These are phyloP conservation scores for Cercopithecus hamlyni DNA, from an alignment of 2,797 vertebrate species.

Conservation along the genomic window DNA sequence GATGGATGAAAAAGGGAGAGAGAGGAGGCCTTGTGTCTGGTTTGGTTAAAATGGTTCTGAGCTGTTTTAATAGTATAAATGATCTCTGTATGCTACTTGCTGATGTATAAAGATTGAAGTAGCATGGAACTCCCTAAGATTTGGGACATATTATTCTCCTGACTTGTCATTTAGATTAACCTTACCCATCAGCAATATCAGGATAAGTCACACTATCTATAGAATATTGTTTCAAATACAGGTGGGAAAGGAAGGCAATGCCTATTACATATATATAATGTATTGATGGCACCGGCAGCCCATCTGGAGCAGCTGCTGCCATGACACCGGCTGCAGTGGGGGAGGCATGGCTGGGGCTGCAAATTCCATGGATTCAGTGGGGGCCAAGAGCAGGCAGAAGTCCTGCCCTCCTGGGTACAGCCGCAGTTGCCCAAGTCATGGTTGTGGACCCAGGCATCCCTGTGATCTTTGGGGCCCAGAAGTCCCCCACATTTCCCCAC, in stretches of 20 bases:
- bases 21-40: neutral
- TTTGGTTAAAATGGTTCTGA: constrained; percentile 28
- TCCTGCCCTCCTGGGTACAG: neutral
- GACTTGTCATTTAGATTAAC: neutral
- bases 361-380: neutral
- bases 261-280: neutral
- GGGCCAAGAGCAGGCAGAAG: neutral
- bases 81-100: neutral
- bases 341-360: neutral
- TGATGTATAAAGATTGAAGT: neutral
- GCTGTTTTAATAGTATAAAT: neutral
- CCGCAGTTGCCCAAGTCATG: neutral
- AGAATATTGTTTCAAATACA: neutral
- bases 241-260: neutral
- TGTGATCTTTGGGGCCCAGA: neutral
- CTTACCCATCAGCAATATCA: neutral
- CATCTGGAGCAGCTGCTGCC: neutral
- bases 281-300: neutral
- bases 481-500: neutral
- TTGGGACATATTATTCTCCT: neutral
- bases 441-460: neutral
- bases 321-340: neutral
- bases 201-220: neutral
- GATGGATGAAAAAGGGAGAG: neutral
- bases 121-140: neutral